These are phyloP conservation scores for Cettia cetti DNA, from an alignment of 2,113 vertebrate genomes.

Conservation along the genomic window DNA sequence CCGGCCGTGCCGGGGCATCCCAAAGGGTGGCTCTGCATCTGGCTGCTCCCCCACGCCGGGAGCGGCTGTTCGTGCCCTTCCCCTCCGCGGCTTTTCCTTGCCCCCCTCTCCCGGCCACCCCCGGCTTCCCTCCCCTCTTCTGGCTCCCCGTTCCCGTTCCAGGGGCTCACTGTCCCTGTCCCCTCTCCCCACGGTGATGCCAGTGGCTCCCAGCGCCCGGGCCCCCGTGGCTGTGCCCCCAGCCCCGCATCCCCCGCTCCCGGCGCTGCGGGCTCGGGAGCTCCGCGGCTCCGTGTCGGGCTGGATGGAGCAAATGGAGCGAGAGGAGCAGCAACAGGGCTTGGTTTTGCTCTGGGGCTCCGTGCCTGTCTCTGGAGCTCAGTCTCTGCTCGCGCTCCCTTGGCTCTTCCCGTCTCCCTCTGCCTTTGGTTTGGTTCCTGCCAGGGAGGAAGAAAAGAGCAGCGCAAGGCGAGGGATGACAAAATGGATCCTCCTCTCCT, in stretches of 20 bases:
- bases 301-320: neutral
- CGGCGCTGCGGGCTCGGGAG: no score
- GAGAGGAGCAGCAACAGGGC: neutral
- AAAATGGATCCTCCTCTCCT: neutral
- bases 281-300: rapidly evolving
- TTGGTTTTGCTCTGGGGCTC: neutral
- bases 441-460: neutral
- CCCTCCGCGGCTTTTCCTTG: rapidly evolving
- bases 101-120: neutral
- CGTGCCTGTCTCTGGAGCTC: neutral
- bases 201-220: rapidly evolving
- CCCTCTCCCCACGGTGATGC: neutral
- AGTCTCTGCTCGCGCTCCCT: neutral
- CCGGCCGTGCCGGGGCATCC: rapidly evolving
- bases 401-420: neutral
- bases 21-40: rapidly evolving
- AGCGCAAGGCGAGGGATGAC: rapidly evolving
- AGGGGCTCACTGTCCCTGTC: neutral
- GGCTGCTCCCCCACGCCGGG: rapidly evolving
- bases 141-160: neutral
- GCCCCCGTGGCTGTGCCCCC: neutral
- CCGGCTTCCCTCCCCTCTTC: neutral
- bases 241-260: neutral
- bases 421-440: neutral
- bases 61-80: neutral